Percentiles rank a stretch among this genome's conserved stretches.
Conservation (phyloP, 2,113 vertebrate genomes). For the Athene noctua region DNA sequence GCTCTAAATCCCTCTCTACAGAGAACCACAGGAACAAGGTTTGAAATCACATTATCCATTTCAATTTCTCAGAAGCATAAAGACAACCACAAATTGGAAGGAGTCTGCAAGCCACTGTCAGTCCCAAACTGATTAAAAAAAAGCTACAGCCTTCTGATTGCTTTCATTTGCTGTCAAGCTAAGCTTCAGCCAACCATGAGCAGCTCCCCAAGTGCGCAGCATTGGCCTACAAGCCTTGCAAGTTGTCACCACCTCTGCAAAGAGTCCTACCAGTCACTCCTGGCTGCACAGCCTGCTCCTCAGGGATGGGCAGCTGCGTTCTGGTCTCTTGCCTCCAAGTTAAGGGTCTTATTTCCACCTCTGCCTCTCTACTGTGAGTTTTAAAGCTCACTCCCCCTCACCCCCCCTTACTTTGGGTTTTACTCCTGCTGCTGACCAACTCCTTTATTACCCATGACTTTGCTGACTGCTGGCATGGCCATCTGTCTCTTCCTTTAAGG, state of each 20-base stretch:
- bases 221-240: not conserved
- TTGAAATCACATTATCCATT: not conserved
- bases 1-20: not conserved
- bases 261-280: not conserved
- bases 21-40: not conserved
- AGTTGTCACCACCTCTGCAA: not conserved
- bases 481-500: not conserved
- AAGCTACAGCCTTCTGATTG: not conserved
- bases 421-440: not conserved
- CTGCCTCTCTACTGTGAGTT: not conserved
- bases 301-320: not conserved
- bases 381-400: not conserved
- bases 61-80: not conserved
- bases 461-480: not conserved
- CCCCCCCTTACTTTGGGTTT: not conserved
- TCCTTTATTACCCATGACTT: not conserved
- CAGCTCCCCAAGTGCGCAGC: not conserved
- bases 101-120: fast-evolving
- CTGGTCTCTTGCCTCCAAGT: not conserved
- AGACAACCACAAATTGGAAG: not conserved
- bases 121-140: not conserved
- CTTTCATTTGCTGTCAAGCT: not conserved
- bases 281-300: not conserved
- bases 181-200: not conserved
- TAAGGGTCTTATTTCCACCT: not conserved